A percentile compares a stretch with the other conserved stretches of the same genome.
These are phyloP conservation scores for Misgurnus anguillicaudatus DNA, from an alignment of 2,113 vertebrate genomes.

Conservation along the genomic window DNA sequence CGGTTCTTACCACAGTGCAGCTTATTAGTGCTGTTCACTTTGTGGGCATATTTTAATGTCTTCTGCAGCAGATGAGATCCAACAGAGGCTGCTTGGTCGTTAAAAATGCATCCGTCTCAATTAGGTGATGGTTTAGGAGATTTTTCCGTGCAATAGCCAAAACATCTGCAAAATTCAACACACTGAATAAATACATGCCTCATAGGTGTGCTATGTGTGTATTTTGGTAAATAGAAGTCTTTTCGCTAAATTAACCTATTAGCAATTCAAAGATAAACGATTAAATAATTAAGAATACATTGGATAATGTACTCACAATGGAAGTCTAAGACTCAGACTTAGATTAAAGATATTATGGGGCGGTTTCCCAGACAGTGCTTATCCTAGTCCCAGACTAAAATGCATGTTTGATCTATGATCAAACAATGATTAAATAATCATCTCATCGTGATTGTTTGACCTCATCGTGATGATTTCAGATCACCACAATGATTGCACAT, in stretches of 20 bases:
- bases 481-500: too few relatives aligned
- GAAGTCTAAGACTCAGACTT: too few relatives aligned
- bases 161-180: background rate
- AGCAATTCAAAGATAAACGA: background rate
- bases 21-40: conserved; percentile 51
- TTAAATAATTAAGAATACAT: background rate
- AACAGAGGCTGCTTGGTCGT: conserved; percentile 57
- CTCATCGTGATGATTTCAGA: too few relatives aligned
- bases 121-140: conserved; percentile 60
- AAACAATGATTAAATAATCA: too few relatives aligned
- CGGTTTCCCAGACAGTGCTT: too few relatives aligned
- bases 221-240: background rate
- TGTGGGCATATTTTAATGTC: conserved; percentile 69
- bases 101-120: conserved; percentile 75
- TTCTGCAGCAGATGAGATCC: conserved; percentile 50
- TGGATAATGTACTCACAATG: too few relatives aligned
- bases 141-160: conserved; percentile 36
- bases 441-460: too few relatives aligned
- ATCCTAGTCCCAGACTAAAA: too few relatives aligned
- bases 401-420: too few relatives aligned
- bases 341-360: too few relatives aligned
- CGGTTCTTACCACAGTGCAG: background rate
- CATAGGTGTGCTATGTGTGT: conserved; percentile 52
- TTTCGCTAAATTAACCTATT: conserved; percentile 1
- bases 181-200: conserved; percentile 18